phyloP scores from a whole-genome alignment of 2,797 vertebrate species.

The Intellagama lesueurii region DNA sequence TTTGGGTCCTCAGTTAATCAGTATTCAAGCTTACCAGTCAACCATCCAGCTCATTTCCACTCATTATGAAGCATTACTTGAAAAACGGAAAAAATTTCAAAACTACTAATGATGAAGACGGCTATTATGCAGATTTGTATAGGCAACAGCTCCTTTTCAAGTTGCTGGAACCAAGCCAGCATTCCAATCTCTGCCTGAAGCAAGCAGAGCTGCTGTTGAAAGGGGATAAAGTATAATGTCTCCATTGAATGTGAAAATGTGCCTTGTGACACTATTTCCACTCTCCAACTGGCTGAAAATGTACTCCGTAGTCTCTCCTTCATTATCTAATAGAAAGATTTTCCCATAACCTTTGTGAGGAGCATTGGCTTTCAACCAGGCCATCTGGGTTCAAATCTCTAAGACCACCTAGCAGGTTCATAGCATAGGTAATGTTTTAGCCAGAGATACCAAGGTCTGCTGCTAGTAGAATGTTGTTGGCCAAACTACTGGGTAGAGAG shows the following conservation, averaged over 20 bases:
- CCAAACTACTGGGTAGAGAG: background rate
- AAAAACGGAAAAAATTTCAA: constrained; percentile 69
- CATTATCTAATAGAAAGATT: constrained; percentile 7
- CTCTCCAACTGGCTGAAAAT: constrained; percentile 8
- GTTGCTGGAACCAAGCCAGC: constrained; percentile 63
- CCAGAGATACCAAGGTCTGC: background rate
- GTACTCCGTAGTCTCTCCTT: constrained; percentile 23
- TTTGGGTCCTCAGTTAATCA: constrained; percentile 64
- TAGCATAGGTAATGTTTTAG: background rate
- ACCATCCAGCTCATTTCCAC: constrained; percentile 62
- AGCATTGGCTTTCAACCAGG: background rate
- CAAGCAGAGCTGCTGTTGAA: constrained; percentile 48
- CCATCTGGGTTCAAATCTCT: background rate
- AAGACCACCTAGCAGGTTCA: background rate
- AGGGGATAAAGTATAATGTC: constrained; percentile 48
- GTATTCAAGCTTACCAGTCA: constrained; percentile 60
- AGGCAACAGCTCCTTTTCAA: constrained; percentile 70
- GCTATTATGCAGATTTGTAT: constrained; percentile 67
- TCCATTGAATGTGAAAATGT: constrained; percentile 30
- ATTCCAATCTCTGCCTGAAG: constrained; percentile 65
- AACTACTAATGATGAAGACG: constrained; percentile 70
- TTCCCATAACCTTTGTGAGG: background rate
- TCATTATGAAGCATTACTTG: constrained; percentile 64
- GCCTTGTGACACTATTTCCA: constrained; percentile 29
- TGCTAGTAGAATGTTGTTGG: background rate